phyloP scores from a whole-genome alignment of 2,113 vertebrate genomes.

The Pelobates fuscus region DNA sequence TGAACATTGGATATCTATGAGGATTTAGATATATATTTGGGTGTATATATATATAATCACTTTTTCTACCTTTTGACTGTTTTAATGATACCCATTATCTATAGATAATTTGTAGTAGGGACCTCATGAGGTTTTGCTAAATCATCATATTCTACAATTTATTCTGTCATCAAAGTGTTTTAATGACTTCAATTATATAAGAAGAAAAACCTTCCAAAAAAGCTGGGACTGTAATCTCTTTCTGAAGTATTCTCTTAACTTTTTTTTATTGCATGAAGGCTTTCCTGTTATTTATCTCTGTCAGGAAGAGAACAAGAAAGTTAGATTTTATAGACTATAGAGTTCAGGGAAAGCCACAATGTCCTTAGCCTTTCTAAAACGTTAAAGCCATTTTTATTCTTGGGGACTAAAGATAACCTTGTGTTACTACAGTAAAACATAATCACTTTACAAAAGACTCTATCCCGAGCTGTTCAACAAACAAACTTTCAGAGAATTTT shows the following conservation, averaged over 20 bases:
- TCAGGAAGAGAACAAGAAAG: slow-evolving; percentile 30
- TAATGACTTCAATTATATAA: background rate
- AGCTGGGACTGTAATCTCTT: background rate
- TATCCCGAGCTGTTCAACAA: background rate
- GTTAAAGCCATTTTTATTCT: slow-evolving; percentile 13
- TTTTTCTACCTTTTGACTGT: too few species aligned
- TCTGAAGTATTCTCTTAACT: slow-evolving; percentile 5
- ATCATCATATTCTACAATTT: background rate
- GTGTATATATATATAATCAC: too few species aligned
- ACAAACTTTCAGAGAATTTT: background rate
- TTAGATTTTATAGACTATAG: slow-evolving; percentile 28
- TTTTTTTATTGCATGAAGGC: slow-evolving; percentile 23
- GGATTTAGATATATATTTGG: too few species aligned
- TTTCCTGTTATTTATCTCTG: slow-evolving; percentile 16
- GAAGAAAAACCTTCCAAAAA: slow-evolving; percentile 2
- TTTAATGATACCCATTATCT: too few species aligned
- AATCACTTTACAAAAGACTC: slow-evolving; percentile 31
- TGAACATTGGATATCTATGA: too few species aligned
- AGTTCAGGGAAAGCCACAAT: slow-evolving; percentile 26
- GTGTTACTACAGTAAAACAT: slow-evolving; percentile 27
- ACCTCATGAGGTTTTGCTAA: background rate
- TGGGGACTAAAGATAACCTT: slow-evolving; percentile 27
- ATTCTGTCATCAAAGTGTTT: background rate
- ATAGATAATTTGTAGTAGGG: too few species aligned
- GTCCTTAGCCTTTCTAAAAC: slow-evolving; percentile 28